phyloP scores from a whole-genome alignment of 2,113 vertebrate species.

The Hemichromis elongatus region DNA sequence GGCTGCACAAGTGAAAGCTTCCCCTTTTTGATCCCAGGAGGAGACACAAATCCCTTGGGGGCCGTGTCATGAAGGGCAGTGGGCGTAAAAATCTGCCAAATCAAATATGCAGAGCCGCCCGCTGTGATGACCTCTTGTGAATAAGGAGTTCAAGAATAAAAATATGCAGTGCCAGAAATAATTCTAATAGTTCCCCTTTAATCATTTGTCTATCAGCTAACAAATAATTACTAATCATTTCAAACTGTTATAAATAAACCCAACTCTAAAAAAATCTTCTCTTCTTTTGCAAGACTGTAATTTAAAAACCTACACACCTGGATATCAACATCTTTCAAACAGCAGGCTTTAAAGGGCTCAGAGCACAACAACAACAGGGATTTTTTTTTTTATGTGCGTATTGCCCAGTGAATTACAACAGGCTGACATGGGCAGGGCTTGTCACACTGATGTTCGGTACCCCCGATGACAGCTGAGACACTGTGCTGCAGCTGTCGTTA shows the following conservation, averaged over 20 bases:
- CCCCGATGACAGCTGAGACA: conserved; percentile 26
- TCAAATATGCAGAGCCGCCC: background rate
- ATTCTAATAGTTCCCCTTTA: background rate
- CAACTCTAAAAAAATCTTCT: background rate
- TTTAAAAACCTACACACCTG: background rate
- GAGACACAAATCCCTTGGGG: background rate
- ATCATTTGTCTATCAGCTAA: background rate
- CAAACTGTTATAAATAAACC: background rate
- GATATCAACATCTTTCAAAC: background rate
- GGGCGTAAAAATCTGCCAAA: background rate
- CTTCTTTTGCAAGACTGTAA: background rate
- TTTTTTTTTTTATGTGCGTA: background rate
- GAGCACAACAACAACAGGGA: background rate
- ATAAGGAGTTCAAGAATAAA: background rate
- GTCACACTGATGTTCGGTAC: background rate
- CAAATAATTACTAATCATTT: background rate
- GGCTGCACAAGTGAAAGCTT: background rate
- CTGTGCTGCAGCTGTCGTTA: conserved; percentile 25
- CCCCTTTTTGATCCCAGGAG: background rate
- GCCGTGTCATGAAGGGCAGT: background rate
- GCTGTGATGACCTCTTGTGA: background rate
- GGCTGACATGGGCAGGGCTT: background rate
- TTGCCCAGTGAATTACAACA: background rate
- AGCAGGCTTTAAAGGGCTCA: background rate
- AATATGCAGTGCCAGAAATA: background rate